Evolutionary conservation across 1,140 invertebrate species (phyloP).

Genomic region (Diorhabda sublineata): DNA sequence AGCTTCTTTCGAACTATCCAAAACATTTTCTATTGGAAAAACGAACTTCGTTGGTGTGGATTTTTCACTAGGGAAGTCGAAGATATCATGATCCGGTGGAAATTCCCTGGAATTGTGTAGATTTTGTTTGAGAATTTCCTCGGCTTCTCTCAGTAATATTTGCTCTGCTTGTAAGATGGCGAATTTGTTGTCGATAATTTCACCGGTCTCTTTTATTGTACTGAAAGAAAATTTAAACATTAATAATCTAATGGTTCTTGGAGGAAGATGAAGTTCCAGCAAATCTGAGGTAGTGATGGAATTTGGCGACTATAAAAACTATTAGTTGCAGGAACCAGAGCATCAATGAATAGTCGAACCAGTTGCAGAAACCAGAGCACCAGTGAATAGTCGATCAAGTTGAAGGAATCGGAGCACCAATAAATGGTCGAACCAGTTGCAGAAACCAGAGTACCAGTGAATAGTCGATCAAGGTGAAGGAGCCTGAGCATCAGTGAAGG

Average conservation of each 20-base stretch:
- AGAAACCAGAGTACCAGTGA: no score
- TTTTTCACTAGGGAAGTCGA: slow-evolving; percentile 21
- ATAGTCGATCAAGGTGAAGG: no score
- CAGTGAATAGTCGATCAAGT: no score
- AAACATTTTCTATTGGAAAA: slow-evolving; percentile 33
- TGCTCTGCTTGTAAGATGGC: slow-evolving; percentile 35
- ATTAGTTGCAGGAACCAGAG: no score
- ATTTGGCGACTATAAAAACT: no score
- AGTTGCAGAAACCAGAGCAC: no score
- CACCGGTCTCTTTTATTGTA: slow-evolving; percentile 25
- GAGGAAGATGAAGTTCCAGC: neutral
- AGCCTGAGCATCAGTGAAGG: no score
- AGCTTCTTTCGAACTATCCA: neutral
- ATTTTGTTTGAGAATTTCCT: slow-evolving; percentile 29
- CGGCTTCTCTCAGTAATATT: slow-evolving; percentile 32
- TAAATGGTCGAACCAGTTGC: no score
- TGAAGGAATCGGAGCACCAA: no score
- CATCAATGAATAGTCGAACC: no score
- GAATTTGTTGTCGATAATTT: slow-evolving; percentile 38
- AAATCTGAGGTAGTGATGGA: no score
- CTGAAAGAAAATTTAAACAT: slow-evolving; percentile 22
- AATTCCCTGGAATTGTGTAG: slow-evolving; percentile 32
- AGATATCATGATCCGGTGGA: slow-evolving; percentile 25
- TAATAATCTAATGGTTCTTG: neutral
- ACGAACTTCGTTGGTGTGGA: slow-evolving; percentile 38